phyloP scores from a whole-genome alignment of 2,888 invertebrate genomes.

The Callyntrura sp. region DNA sequence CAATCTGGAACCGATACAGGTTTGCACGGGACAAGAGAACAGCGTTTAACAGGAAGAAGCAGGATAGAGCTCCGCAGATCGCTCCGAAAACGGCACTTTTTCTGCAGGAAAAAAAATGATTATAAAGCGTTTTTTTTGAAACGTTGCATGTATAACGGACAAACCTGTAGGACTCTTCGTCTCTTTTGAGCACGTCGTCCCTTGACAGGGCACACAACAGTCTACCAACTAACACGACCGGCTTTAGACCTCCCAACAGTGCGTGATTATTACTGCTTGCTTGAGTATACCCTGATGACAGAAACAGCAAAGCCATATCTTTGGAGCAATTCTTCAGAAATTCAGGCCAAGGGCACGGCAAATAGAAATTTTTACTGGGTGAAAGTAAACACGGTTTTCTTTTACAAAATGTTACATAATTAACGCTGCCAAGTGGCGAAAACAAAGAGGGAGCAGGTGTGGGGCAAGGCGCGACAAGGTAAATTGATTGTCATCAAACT shows the following conservation, averaged over 20 bases:
- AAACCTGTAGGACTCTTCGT: constrained; percentile 56
- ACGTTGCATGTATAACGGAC: too few relatives aligned
- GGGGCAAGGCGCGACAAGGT: neutral
- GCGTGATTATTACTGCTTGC: constrained; percentile 16
- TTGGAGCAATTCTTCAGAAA: constrained; percentile 10
- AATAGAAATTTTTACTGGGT: neutral
- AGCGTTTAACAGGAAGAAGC: constrained; percentile 48
- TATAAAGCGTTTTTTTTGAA: neutral
- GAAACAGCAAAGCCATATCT: constrained; percentile 60
- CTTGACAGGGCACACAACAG: constrained; percentile 53
- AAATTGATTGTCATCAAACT: too few relatives aligned
- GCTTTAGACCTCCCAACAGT: constrained; percentile 61
- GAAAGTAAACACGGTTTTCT: too few relatives aligned
- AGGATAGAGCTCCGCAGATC: constrained; percentile 34
- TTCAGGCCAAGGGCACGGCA: neutral
- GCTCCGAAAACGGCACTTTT: constrained; percentile 6
- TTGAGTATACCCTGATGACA: constrained; percentile 47
- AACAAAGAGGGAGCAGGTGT: too few relatives aligned
- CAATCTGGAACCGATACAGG: constrained; percentile 17
- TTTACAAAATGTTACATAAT: too few relatives aligned
- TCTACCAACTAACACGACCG: constrained; percentile 61
- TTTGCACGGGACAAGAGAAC: constrained; percentile 47
- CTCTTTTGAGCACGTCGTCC: constrained; percentile 59
- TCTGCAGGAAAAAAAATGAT: neutral
- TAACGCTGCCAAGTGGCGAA: too few relatives aligned